A percentile compares a stretch with the other conserved stretches of the same genome.
These are phyloP conservation scores for Phyllostomus hastatus DNA, from an alignment of 2,113 vertebrate species.

Conservation along the genomic window DNA sequence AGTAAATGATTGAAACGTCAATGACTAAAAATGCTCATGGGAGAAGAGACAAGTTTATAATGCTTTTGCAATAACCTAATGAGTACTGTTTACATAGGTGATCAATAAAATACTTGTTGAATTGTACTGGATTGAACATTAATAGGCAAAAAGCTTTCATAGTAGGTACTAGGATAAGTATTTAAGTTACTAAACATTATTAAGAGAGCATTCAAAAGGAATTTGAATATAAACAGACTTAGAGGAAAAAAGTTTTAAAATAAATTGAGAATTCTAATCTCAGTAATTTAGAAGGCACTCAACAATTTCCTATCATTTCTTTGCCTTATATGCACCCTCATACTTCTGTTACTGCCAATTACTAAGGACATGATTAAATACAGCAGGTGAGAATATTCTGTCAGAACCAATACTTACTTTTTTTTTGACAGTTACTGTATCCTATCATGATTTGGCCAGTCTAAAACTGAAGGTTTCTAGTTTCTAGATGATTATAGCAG, in stretches of 20 bases:
- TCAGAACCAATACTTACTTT: neutral
- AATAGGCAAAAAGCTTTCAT: constrained; percentile 5
- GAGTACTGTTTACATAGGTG: neutral
- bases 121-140: neutral
- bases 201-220: constrained; percentile 5
- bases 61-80: constrained; percentile 13
- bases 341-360: constrained; percentile 12
- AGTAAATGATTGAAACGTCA: constrained; percentile 21
- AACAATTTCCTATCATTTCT: neutral
- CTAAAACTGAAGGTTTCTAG: neutral
- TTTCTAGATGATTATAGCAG: neutral
- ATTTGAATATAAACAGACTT: constrained; percentile 1
- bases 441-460: neutral
- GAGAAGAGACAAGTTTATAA: constrained; percentile 16
- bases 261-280: constrained; percentile 28
- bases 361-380: neutral
- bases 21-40: neutral
- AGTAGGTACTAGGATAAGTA: neutral
- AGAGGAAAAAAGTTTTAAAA: constrained; percentile 14
- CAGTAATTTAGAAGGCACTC: constrained; percentile 5
- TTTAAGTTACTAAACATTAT: constrained; percentile 8
- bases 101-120: constrained; percentile 32
- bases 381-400: neutral
- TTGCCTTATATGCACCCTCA: neutral
- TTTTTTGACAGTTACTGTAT: neutral